phyloP scores from a whole-genome alignment of 1,140 invertebrate genomes.

The Medauroidea extradentata region DNA sequence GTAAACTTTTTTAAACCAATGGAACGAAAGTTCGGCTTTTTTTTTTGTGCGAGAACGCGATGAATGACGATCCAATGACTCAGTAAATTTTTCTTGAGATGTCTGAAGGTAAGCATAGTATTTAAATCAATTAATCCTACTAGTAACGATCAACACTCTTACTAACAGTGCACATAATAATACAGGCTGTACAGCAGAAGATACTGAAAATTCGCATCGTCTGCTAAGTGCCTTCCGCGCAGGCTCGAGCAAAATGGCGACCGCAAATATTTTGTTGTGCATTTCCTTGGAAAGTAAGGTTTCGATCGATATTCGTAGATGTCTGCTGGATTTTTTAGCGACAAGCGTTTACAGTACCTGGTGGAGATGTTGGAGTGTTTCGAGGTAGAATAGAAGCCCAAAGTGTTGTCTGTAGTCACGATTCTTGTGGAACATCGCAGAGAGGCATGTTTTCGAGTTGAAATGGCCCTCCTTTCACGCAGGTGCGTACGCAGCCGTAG shows the following conservation, averaged over 20 bases:
- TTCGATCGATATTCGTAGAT: constrained; percentile 35
- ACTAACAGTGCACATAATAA: not conserved
- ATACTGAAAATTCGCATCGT: constrained; percentile 34
- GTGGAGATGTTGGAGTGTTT: constrained; percentile 11
- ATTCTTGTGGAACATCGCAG: constrained; percentile 15
- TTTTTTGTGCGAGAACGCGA: not conserved
- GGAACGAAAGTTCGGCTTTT: not conserved
- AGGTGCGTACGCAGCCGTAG: constrained; percentile 87
- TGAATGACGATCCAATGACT: constrained; percentile 2
- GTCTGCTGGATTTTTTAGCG: constrained; percentile 22
- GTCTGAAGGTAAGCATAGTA: constrained; percentile 1
- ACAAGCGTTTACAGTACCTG: constrained; percentile 24
- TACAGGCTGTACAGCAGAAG: not conserved
- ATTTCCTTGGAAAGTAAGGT: constrained; percentile 22
- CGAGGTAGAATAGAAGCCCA: constrained; percentile 8
- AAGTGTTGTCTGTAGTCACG: constrained; percentile 5
- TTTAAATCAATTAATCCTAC: not conserved
- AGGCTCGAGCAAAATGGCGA: constrained; percentile 49
- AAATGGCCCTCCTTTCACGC: constrained; percentile 55
- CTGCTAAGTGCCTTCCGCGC: constrained; percentile 48
- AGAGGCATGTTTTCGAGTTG: constrained; percentile 25
- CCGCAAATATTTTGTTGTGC: constrained; percentile 23
- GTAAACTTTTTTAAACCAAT: constrained; percentile 4
- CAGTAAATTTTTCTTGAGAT: not conserved
- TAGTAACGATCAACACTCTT: not conserved